phyloP scores from a whole-genome alignment of 2,113 vertebrate genomes.

The Noturus placidus region DNA sequence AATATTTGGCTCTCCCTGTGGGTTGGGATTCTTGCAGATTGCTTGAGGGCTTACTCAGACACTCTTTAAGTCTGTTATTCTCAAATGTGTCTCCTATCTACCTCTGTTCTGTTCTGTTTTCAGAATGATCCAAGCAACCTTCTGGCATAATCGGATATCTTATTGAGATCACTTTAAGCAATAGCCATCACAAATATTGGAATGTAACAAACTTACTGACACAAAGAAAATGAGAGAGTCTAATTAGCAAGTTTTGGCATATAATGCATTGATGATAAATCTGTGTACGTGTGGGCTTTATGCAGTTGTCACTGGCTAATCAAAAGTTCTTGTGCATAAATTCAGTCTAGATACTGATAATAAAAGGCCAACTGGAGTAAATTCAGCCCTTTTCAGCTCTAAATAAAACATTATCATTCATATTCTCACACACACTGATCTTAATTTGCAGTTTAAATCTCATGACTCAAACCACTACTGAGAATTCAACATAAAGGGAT shows the following conservation, averaged over 20 bases:
- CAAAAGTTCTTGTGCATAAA: constrained; percentile 41
- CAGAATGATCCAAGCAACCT: constrained; percentile 5
- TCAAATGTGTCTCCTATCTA: neutral
- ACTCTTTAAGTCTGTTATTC: neutral
- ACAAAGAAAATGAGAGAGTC: neutral
- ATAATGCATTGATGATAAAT: constrained; percentile 14
- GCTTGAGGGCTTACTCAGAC: constrained; percentile 5
- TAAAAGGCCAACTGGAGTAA: constrained; percentile 44
- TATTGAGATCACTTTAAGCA: constrained; percentile 7
- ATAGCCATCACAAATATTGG: constrained; percentile 14
- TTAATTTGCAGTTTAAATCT: constrained; percentile 33
- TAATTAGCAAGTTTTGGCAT: neutral
- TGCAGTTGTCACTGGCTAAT: constrained; percentile 7
- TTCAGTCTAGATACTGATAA: constrained; percentile 34
- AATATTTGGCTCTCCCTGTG: neutral
- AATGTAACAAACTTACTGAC: constrained; percentile 21
- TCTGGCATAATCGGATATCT: neutral
- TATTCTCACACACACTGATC: constrained; percentile 23
- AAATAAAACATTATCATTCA: constrained; percentile 32
- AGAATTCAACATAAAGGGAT: constrained; percentile 23
- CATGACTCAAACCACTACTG: constrained; percentile 16
- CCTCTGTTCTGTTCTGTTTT: constrained; percentile 15
- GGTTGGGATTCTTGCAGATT: neutral
- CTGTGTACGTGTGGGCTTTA: neutral
- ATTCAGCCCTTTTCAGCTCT: constrained; percentile 45